These are phyloP conservation scores for Echeneis naucrates DNA, from an alignment of 2,797 vertebrate genomes.

Conservation along the genomic window DNA sequence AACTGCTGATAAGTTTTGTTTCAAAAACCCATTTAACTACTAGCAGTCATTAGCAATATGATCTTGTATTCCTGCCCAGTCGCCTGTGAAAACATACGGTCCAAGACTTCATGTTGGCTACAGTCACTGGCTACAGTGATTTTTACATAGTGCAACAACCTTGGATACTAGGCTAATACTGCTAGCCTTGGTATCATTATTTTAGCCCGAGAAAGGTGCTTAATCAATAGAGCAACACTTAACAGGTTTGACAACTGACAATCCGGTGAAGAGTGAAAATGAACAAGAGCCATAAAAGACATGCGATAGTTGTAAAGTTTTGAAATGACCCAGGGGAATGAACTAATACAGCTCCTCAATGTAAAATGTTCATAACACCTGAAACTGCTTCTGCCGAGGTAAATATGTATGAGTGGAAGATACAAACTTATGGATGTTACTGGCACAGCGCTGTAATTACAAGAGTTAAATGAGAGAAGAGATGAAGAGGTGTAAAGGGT, in stretches of 20 bases:
- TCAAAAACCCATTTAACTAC: conserved; percentile 49
- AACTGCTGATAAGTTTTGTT: conserved; percentile 70
- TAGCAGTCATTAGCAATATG: conserved; percentile 63
- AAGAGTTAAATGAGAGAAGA: not conserved
- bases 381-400: not conserved
- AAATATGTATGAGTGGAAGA: not conserved
- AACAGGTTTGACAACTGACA: not conserved
- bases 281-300: not conserved
- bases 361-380: not conserved
- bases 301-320: not conserved
- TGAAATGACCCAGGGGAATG: not conserved
- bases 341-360: not conserved
- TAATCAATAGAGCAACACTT: not conserved
- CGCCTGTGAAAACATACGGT: conserved; percentile 45
- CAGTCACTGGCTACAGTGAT: conserved; percentile 20
- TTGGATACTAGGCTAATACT: not conserved
- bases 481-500: not conserved
- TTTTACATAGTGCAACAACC: conserved; percentile 3
- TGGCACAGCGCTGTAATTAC: not conserved
- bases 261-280: not conserved
- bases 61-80: conserved; percentile 41
- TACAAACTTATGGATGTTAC: not conserved
- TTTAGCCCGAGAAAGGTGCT: not conserved
- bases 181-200: not conserved
- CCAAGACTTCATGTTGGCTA: conserved; percentile 11